Conservation (phyloP, 2,888 invertebrate species). For the Cryptocheilus praepositus region DNA sequence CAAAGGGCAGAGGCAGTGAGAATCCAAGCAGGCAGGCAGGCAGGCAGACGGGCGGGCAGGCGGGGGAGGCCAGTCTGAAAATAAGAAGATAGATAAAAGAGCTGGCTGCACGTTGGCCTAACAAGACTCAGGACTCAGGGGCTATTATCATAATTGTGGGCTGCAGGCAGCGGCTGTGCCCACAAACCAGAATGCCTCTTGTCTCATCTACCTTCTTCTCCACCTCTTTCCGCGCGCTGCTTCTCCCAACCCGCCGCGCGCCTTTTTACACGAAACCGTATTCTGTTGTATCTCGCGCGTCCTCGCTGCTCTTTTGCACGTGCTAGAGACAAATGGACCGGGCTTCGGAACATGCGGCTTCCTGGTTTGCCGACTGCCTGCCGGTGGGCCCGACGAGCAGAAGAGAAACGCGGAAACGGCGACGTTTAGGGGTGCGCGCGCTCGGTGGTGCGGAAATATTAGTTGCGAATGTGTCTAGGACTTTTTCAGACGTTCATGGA, state of each 20-base stretch:
- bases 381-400: too few species aligned
- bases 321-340: conserved; percentile 52
- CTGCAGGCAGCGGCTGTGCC: conserved; percentile 73
- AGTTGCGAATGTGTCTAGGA: too few species aligned
- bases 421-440: too few species aligned
- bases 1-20: background rate
- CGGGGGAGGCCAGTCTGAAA: conserved; percentile 40
- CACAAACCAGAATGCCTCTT: conserved; percentile 74
- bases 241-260: conserved; percentile 27
- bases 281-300: conserved; percentile 56
- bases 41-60: conserved; percentile 5
- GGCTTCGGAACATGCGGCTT: too few species aligned
- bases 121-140: conserved; percentile 71
- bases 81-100: conserved; percentile 66
- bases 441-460: too few species aligned
- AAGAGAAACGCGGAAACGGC: too few species aligned
- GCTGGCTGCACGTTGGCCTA: conserved; percentile 70
- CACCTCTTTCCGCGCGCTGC: conserved; percentile 18
- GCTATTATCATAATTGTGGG: conserved; percentile 75
- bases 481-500: too few species aligned
- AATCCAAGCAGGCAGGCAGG: conserved; percentile 7
- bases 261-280: conserved; percentile 58
- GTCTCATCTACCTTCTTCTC: conserved; percentile 64
- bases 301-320: conserved; percentile 35
- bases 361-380: conserved; percentile 7